Percentiles rank a stretch among this genome's conserved stretches.
Evolutionary conservation across 2,888 invertebrate species (phyloP).

Genomic region (Drosophila sordidula): DNA sequence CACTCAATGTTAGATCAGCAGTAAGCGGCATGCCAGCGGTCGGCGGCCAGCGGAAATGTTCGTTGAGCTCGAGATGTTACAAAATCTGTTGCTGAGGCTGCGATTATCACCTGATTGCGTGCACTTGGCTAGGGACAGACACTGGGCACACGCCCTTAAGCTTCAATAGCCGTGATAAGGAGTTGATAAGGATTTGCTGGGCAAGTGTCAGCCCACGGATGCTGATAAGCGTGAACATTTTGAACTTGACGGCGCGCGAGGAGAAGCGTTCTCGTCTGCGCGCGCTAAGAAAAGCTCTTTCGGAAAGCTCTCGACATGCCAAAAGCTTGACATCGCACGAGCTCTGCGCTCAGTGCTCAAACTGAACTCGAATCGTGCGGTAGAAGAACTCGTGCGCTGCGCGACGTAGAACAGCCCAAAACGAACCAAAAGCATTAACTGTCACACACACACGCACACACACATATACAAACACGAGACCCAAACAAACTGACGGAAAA

Average conservation of each 20-base stretch:
- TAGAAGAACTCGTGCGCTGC: constrained; percentile 49
- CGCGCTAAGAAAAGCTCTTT: constrained; percentile 47
- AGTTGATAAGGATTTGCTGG: constrained; percentile 32
- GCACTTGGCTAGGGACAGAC: constrained; percentile 18
- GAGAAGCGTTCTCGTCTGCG: constrained; percentile 5
- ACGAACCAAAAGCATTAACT: constrained; percentile 34
- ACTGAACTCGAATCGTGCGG: constrained; percentile 74
- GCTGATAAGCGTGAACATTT: constrained; percentile 46
- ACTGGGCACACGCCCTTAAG: constrained; percentile 18
- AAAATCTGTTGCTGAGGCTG: constrained; percentile 37
- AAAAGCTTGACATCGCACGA: constrained; percentile 60
- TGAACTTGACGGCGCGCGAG: constrained; percentile 46
- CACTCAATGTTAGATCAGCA: constrained; percentile 43
- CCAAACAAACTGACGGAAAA: constrained; percentile 32
- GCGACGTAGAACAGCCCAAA: constrained; percentile 29
- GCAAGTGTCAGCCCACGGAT: constrained; percentile 35
- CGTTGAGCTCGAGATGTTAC: constrained; percentile 4
- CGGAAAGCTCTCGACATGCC: constrained; percentile 43
- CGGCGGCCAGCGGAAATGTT: constrained; percentile 32
- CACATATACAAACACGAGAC: constrained; percentile 9
- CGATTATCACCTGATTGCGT: constrained; percentile 53
- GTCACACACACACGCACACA: constrained; percentile 21
- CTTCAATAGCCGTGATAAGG: constrained; percentile 28
- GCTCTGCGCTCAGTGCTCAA: constrained; percentile 64
- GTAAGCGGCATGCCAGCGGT: constrained; percentile 1